Evolutionary conservation across 2,797 vertebrate species (phyloP).

Genomic region (Steatocranus sp.): DNA sequence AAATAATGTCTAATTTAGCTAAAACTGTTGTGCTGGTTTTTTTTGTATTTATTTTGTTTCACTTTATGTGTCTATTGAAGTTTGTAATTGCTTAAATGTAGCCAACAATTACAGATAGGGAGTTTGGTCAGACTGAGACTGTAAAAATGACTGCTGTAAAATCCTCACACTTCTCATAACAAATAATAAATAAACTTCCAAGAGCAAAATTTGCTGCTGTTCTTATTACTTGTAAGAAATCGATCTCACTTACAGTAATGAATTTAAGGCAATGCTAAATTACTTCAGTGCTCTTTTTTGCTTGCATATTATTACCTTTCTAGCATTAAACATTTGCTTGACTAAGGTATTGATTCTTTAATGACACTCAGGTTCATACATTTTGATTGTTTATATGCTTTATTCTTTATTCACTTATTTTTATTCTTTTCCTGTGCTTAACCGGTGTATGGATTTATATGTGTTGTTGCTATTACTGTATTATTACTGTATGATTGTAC

Average conservation of each 20-base stretch:
- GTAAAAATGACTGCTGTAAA: slow-evolving; percentile 9
- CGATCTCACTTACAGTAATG: background rate
- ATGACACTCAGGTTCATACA: background rate
- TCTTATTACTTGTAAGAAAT: background rate
- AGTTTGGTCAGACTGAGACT: slow-evolving; percentile 60
- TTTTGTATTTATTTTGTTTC: background rate
- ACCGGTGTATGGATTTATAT: background rate
- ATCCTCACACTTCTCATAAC: background rate
- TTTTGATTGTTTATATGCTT: background rate
- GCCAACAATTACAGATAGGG: slow-evolving; percentile 16
- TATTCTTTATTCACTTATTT: background rate
- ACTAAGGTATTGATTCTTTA: background rate
- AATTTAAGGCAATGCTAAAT: background rate
- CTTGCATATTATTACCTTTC: background rate
- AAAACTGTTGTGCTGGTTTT: slow-evolving; percentile 10
- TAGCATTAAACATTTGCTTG: background rate
- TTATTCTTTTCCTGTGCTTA: background rate
- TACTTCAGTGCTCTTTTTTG: background rate
- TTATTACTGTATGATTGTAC: background rate
- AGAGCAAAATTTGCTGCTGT: background rate
- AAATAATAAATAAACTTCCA: background rate
- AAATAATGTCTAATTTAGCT: background rate
- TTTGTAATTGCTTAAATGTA: slow-evolving; percentile 40
- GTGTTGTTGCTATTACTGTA: background rate
- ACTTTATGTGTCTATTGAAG: slow-evolving; percentile 6